These are phyloP conservation scores for Epicauta chinensis DNA, from an alignment of 1,140 invertebrate species.

Conservation along the genomic window DNA sequence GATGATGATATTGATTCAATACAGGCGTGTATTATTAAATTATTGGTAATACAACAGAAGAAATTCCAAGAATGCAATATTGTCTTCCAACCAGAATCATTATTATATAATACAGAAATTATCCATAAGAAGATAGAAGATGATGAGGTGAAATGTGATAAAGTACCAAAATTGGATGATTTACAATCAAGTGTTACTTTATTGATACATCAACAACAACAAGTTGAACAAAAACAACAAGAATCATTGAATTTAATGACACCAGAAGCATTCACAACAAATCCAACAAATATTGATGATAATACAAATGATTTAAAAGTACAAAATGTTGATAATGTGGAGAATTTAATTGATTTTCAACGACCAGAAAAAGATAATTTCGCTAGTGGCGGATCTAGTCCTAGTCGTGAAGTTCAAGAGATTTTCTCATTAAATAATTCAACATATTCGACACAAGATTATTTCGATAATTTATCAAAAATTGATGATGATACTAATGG, in stretches of 20 bases:
- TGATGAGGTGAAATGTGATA: conserved; percentile 14
- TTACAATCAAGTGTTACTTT: conserved; percentile 37
- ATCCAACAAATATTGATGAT: conserved; percentile 21
- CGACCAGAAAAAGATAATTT: conserved; percentile 43
- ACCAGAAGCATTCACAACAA: conserved; percentile 78
- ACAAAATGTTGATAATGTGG: conserved; percentile 20
- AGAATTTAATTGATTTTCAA: conserved; percentile 33
- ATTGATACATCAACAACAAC: conserved; percentile 36
- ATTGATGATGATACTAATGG: conserved; percentile 23
- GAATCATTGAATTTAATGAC: conserved; percentile 66
- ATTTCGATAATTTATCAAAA: conserved; percentile 35
- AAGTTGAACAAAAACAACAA: conserved; percentile 9
- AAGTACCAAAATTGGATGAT: conserved; percentile 36
- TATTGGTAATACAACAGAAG: conserved; percentile 84
- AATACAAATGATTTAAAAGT: conserved; percentile 5
- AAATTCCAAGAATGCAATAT: conserved; percentile 81
- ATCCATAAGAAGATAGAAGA: conserved; percentile 2
- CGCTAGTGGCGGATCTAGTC: conserved; percentile 69
- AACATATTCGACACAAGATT: conserved; percentile 33
- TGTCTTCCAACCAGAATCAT: conserved; percentile 56
- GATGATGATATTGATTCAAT: conserved; percentile 41
- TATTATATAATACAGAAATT: conserved; percentile 25
- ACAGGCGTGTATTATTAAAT: conserved; percentile 54
- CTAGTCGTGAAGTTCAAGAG: conserved; percentile 78
- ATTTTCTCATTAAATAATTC: conserved; percentile 59